phyloP scores from a whole-genome alignment of 2,888 invertebrate genomes.

The Steinernema carpocapsae region DNA sequence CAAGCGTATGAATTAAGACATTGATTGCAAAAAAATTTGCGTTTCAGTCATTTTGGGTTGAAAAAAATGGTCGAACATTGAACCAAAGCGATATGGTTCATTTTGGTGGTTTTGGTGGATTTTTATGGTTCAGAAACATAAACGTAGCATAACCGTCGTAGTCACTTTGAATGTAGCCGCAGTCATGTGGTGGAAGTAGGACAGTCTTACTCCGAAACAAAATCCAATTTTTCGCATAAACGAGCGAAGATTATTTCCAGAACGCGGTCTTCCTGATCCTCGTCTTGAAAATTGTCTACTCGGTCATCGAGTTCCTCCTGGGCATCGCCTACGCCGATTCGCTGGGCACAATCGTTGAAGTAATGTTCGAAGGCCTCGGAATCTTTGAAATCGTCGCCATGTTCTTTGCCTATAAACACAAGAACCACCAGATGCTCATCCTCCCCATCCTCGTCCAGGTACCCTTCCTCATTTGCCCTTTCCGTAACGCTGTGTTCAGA shows the following conservation, averaged over 20 bases:
- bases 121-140: neutral
- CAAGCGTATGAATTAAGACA: no score
- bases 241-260: neutral
- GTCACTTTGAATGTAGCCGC: neutral
- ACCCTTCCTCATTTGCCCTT: neutral
- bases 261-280: slow-evolving; percentile 10
- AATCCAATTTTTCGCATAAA: neutral
- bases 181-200: neutral
- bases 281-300: neutral
- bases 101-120: no score
- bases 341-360: neutral
- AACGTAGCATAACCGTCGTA: neutral
- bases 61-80: no score
- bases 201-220: neutral
- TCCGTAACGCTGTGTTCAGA: neutral
- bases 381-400: neutral
- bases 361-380: neutral
- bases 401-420: slow-evolving; percentile 22
- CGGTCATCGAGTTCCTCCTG: neutral
- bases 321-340: neutral
- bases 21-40: no score
- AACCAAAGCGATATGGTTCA: no score
- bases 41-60: no score
- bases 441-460: slow-evolving; percentile 1
- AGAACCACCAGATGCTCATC: slow-evolving; percentile 13